Evolutionary conservation across 2,888 invertebrate species (phyloP).

Genomic region (Lamellibrachia satsuma): DNA sequence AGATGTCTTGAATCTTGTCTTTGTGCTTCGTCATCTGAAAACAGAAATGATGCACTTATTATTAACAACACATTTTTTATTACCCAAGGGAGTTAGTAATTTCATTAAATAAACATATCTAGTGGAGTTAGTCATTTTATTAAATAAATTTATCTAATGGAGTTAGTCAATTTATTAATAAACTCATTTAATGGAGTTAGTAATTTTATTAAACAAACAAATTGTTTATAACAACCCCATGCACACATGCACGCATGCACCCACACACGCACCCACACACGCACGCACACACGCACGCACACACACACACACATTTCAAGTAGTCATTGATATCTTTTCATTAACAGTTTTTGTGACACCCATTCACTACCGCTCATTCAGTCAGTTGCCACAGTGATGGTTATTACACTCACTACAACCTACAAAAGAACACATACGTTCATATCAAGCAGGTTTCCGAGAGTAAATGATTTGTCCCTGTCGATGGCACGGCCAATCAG

Average conservation of each 20-base stretch:
- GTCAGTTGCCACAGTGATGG: no score
- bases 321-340: no score
- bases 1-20: conserved; percentile 65
- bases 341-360: neutral
- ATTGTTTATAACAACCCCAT: no score
- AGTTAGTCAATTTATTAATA: neutral
- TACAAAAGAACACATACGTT: conserved; percentile 52
- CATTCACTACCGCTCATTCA: neutral
- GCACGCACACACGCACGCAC: no score
- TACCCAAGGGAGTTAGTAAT: neutral
- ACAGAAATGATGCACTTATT: neutral
- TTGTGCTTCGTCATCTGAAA: conserved; percentile 62
- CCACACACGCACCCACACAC: no score
- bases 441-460: conserved; percentile 63
- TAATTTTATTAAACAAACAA: no score
- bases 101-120: neutral
- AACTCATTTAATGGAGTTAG: neutral
- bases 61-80: neutral
- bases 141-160: neutral
- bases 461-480: conserved; percentile 61
- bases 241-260: no score
- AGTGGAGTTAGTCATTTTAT: neutral
- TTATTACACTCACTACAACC: neutral
- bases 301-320: no score
- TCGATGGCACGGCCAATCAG: conserved; percentile 61